phyloP scores from a whole-genome alignment of 2,888 invertebrate genomes.

The Subacronicta megacephala region DNA sequence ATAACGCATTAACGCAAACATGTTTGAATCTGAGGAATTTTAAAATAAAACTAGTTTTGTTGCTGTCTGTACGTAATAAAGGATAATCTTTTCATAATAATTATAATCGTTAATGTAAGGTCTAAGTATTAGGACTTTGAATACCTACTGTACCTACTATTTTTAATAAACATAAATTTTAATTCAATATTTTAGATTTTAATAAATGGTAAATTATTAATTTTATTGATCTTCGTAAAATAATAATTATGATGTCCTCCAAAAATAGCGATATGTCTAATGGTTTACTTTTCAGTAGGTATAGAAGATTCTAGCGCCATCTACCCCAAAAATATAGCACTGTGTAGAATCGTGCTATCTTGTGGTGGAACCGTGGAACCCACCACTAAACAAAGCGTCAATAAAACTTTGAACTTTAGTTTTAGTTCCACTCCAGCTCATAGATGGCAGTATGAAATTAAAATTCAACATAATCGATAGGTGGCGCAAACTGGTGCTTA shows the following conservation, averaged over 20 bases:
- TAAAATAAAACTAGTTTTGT: conserved; percentile 42
- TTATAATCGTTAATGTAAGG: background rate
- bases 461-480: background rate
- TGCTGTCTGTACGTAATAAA: conserved; percentile 4
- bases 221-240: too few species aligned
- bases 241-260: too few species aligned
- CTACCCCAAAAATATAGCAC: conserved; percentile 1
- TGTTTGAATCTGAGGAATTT: conserved; percentile 70
- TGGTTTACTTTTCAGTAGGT: too few species aligned
- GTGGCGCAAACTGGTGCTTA: conserved; percentile 1
- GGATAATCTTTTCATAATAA: background rate
- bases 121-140: too few species aligned
- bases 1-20: conserved; percentile 66
- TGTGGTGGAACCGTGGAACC: background rate
- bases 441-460: conserved; percentile 11
- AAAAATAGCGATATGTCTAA: too few species aligned
- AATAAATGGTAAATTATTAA: too few species aligned
- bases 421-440: background rate
- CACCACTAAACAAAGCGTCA: too few species aligned
- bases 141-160: too few species aligned
- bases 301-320: conserved; percentile 12
- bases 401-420: background rate
- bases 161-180: too few species aligned
- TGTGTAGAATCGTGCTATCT: conserved; percentile 15
- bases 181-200: too few species aligned